Conservation (phyloP, 2,113 vertebrate species). For the Halcyon senegalensis region DNA sequence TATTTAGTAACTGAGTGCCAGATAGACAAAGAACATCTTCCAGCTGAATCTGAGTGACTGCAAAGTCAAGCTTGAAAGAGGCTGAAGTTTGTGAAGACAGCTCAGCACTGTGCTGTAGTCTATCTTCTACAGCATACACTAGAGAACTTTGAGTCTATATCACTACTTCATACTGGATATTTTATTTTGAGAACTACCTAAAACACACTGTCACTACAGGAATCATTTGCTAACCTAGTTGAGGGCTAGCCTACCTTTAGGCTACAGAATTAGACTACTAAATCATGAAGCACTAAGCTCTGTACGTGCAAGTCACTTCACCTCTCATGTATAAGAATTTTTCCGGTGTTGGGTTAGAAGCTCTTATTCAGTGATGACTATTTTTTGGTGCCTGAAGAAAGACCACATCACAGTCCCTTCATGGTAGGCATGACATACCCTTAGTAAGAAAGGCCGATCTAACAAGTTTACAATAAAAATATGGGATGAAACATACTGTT, state of each 20-base stretch:
- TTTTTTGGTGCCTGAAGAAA: neutral
- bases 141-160: neutral
- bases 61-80: neutral
- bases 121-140: constrained; percentile 6
- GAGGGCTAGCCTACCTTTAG: neutral
- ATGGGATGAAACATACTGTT: neutral
- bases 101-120: neutral
- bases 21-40: neutral
- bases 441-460: neutral
- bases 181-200: constrained; percentile 3
- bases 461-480: neutral
- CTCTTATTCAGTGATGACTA: neutral
- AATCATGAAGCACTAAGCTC: neutral
- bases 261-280: neutral
- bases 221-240: constrained; percentile 11
- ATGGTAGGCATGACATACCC: neutral
- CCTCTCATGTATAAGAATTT: neutral
- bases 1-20: neutral
- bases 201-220: neutral
- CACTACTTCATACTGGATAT: neutral
- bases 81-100: neutral
- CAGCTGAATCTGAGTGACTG: neutral
- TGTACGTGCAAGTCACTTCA: neutral
- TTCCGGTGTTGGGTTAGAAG: neutral
- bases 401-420: neutral